A percentile compares a stretch with the other conserved stretches of the same genome.
Evolutionary conservation across 37 sponge, comb jelly and placozoan genomes (phyloP).

Genomic region (Hormiphora californensis): DNA sequence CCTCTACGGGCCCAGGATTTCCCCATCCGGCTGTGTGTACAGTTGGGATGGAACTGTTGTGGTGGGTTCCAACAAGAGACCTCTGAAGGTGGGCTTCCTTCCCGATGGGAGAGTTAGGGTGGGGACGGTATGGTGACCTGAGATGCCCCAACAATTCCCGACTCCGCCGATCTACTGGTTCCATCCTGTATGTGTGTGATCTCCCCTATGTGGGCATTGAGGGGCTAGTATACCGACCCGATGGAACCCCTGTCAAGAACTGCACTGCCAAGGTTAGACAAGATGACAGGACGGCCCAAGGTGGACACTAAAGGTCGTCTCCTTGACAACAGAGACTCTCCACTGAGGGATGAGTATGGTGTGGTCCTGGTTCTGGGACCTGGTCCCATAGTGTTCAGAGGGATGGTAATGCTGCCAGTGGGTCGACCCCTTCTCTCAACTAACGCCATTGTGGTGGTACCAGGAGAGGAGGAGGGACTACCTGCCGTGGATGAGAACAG

Average conservation of each 20-base stretch:
- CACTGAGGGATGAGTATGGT: conserved; percentile 25
- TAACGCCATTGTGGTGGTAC: not conserved
- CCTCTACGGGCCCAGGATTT: not conserved
- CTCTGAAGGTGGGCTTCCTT: not conserved
- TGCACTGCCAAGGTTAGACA: not conserved
- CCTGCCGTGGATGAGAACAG: not conserved
- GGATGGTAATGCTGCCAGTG: conserved; percentile 15
- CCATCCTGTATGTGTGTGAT: not conserved
- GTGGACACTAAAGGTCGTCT: not conserved
- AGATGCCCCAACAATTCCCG: not conserved
- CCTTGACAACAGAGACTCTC: not conserved
- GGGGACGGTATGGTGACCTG: not conserved
- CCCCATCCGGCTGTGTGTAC: not conserved
- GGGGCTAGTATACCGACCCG: not conserved
- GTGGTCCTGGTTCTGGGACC: not conserved
- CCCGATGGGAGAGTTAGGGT: conserved; percentile 5
- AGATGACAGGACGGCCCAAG: not conserved
- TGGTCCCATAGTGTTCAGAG: conserved; percentile 25
- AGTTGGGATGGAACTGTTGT: not conserved
- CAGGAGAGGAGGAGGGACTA: not conserved
- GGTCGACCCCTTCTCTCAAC: not conserved
- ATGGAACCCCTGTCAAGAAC: not conserved
- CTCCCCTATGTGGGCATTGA: conserved; percentile 17
- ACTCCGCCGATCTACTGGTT: not conserved
- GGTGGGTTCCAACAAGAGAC: not conserved